Conservation (phyloP, 2,113 vertebrate genomes). For the Ailurus styani region DNA sequence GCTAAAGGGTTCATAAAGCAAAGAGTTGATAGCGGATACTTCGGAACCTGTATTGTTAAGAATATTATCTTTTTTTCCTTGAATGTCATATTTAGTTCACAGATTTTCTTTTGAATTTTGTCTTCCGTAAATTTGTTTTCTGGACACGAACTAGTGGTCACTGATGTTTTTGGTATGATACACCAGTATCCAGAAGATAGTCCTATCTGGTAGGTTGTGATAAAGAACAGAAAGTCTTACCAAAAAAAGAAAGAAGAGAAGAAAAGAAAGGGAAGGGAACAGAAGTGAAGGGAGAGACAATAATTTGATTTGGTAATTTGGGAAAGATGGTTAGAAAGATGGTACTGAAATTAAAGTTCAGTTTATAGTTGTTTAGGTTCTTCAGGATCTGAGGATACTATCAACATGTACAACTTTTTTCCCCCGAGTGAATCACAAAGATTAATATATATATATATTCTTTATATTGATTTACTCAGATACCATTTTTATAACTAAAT, state of each 20-base stretch:
- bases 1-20: neutral
- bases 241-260: neutral
- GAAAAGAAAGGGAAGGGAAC: accelerated
- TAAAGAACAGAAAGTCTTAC: neutral
- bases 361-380: constrained; percentile 38
- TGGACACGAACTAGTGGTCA: neutral
- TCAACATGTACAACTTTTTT: constrained; percentile 34
- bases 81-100: neutral
- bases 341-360: constrained; percentile 60
- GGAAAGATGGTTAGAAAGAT: neutral
- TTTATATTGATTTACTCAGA: constrained; percentile 7
- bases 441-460: constrained; percentile 51
- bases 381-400: constrained; percentile 45
- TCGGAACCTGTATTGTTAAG: neutral
- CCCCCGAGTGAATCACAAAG: constrained; percentile 35
- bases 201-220: neutral
- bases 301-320: neutral
- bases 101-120: neutral
- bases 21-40: neutral
- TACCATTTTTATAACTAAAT: constrained; percentile 37
- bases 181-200: neutral
- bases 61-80: neutral
- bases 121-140: neutral
- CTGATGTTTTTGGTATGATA: neutral
- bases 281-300: neutral